phyloP scores from a whole-genome alignment of 2,888 invertebrate species.

The Drosophila parthenogenetica region DNA sequence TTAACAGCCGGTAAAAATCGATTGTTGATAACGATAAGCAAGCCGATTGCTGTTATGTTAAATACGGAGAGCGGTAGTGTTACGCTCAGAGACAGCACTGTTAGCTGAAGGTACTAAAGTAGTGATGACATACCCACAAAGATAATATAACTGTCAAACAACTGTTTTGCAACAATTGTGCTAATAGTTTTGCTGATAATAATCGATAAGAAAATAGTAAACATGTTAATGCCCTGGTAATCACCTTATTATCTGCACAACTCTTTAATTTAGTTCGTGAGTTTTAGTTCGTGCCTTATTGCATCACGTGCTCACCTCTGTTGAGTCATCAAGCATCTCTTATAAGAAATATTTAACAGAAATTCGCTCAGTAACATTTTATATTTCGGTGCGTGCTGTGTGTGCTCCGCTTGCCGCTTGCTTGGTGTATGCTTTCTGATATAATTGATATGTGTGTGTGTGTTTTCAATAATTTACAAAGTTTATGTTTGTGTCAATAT shows the following conservation, averaged over 20 bases:
- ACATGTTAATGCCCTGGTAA: too few species aligned
- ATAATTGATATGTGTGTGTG: constrained; percentile 15
- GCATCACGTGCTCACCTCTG: constrained; percentile 40
- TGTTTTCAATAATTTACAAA: constrained; percentile 46
- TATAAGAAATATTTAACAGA: constrained; percentile 55
- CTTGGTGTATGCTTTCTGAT: constrained; percentile 26
- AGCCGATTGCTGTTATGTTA: neutral
- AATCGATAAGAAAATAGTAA: neutral
- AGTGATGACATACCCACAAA: constrained; percentile 18
- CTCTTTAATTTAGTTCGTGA: constrained; percentile 4
- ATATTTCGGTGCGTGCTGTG: constrained; percentile 55
- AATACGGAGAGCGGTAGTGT: neutral
- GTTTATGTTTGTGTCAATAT: constrained; percentile 34
- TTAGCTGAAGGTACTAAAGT: neutral
- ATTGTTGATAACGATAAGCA: constrained; percentile 18
- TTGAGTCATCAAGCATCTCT: constrained; percentile 41
- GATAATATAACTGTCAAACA: neutral
- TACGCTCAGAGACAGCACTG: neutral
- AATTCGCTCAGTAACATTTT: constrained; percentile 53
- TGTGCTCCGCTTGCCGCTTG: constrained; percentile 44
- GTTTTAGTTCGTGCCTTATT: constrained; percentile 6
- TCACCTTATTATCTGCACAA: neutral
- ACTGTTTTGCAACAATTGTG: too few species aligned
- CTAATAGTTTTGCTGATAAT: neutral
- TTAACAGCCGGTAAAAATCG: constrained; percentile 6